phyloP scores from a whole-genome alignment of 2,888 invertebrate genomes.

The Plagodis dolabraria region DNA sequence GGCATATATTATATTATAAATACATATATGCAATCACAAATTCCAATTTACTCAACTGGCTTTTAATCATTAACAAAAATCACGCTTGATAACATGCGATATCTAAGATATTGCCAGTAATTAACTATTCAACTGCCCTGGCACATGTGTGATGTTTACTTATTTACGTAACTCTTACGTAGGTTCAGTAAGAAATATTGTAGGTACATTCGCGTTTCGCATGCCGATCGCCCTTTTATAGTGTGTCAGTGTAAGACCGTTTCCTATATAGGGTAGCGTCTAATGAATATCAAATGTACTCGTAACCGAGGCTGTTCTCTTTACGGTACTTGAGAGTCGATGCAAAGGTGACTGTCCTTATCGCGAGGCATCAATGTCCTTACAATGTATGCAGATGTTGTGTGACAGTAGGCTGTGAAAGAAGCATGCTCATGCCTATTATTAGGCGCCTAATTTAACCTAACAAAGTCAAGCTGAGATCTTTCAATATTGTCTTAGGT shows the following conservation, averaged over 20 bases:
- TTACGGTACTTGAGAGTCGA: constrained; percentile 49
- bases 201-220: constrained; percentile 46
- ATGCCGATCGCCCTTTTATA: constrained; percentile 62
- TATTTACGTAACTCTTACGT: constrained; percentile 63
- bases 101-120: constrained; percentile 24
- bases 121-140: too few species aligned
- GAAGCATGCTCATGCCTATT: too few species aligned
- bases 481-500: too few species aligned
- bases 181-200: constrained; percentile 51
- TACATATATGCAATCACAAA: too few species aligned
- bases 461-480: too few species aligned
- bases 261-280: constrained; percentile 70
- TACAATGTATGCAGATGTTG: constrained; percentile 32
- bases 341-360: constrained; percentile 48
- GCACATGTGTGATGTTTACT: too few species aligned
- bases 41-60: too few species aligned
- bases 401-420: not conserved
- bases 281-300: constrained; percentile 75
- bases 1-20: too few species aligned
- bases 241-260: constrained; percentile 56
- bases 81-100: not conserved
- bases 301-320: constrained; percentile 59
- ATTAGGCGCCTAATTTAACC: too few species aligned
- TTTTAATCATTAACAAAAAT: too few species aligned
- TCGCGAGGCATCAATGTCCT: constrained; percentile 7